Base-by-base conservation (phyloP, 2,797 vertebrate species). In the Orestias chungarensis region DNA sequence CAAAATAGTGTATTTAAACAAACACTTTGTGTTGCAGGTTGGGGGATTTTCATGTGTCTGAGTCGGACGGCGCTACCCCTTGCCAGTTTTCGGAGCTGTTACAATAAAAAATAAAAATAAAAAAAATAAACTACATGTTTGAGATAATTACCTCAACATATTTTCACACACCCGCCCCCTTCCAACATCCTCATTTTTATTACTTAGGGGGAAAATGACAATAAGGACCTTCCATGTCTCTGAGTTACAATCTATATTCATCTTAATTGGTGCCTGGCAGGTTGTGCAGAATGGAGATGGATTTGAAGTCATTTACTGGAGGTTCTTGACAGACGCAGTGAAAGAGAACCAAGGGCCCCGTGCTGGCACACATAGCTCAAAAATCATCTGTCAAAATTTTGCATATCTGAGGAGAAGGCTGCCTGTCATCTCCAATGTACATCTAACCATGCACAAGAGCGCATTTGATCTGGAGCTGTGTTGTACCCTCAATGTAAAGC, bases 341-440 rank as follows among this genome's bases (percentile, higher is more conserved):
- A 68, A 91, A 89, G 90, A 90, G 91, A 94, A 91, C 81, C 89
- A 84, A 77, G 80, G 87, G 82, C 84, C 79, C 75, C 79, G 85
- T 67, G 88, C 92, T 86, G 87, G 91, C 92, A 92, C 83, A 79
- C 87, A 87, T 85, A 79, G 84, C 93, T 89, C 79, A 82, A 91
- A 92, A 94, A 91, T 95, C 94, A 95, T 96, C 93, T 91, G 93
- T 97, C 95, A 96, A 93, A 83, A 94, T 95, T 92, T 94, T 92
- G 92, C 91, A 94, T 94, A 93, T 94, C 89, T 89, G 89, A 92
- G 89, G 91, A 88, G 89, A 91, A 94, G 93, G 92, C 90, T 94
- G 88, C 86, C 88, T 95, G 93, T 94, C 94, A 95, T 96, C 93
- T 91, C 92, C 94, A 84, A 92, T 90, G 89, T 91, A 93, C 92